Base-by-base conservation (phyloP, 2,888 invertebrate genomes). In the Pachycephus smyrnensis region DNA sequence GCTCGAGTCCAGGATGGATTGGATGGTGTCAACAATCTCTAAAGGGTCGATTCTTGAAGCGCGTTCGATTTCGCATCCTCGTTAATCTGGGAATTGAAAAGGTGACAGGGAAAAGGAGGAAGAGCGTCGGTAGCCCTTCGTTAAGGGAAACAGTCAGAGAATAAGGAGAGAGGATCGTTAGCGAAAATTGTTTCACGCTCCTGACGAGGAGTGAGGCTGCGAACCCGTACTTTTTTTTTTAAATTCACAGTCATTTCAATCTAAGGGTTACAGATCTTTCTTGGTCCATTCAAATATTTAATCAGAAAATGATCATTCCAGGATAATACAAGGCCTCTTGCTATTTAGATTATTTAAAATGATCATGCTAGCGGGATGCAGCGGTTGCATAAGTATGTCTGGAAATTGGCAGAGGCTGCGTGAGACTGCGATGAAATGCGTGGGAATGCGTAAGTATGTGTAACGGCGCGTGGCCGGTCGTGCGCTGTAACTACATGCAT, bases 401-500 rank as follows among this genome's bases (percentile, higher is more conserved):
- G 55, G 9, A 23, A 23, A 55, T 55, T 55, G 55, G 23, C 23
- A 55, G 55, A 55, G 23, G 55, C 55, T 55, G 55, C 55, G 23
- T 9, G 55, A 23, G 9, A 55, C 2, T 55, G 23, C 40, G 40
- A 9, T 23, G 23, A 1, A 55, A 35, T 35, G 35, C 40, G 40
- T 40, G 15, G 40, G 40, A 55, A 23, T 55, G 55, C 55, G 55
- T 55, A 23, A 55, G 23, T 23, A 55, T 9, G 55, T 55, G 9
- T 23, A 2, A 76, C 37, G 69, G 68, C 75, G 69, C 68, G 76
- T 33, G 55, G 69, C 73, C 33, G 71, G 32, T 37, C 76, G 73
- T 30, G 69, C 30, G 76, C 79, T 40, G 31, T 77, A 33, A 77
- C 73, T 83, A 85, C 80, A 85, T 85, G 86, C 83, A 86, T 83